Percentiles rank a stretch among this genome's conserved stretches.
Evolutionary conservation across 1,140 invertebrate genomes (phyloP).

Genomic region (Subanguina moxae): DNA sequence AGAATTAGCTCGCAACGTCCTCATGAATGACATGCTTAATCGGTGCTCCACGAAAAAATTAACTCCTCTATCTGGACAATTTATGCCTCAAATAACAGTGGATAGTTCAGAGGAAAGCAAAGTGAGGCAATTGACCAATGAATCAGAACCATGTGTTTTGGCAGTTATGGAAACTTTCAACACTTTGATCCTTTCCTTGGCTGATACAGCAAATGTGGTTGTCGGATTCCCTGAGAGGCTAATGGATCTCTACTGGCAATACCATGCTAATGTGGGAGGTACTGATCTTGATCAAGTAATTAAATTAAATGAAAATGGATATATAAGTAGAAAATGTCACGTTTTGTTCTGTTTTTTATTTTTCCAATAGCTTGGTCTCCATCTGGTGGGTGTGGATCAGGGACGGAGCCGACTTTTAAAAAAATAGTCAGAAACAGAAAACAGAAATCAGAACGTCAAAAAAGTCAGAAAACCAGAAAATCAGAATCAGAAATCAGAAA

Average conservation of each 20-base stretch:
- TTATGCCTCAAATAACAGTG: not conserved
- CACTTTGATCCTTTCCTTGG: not conserved
- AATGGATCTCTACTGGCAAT: conserved; percentile 28
- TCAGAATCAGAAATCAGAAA: too few relatives aligned
- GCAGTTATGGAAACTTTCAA: conserved; percentile 3
- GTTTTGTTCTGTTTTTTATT: too few relatives aligned
- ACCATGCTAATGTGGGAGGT: conserved; percentile 27
- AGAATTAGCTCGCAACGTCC: not conserved
- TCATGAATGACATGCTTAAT: conserved; percentile 8
- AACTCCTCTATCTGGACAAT: not conserved
- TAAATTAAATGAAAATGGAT: too few relatives aligned
- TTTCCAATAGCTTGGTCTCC: too few relatives aligned
- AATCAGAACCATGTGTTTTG: not conserved
- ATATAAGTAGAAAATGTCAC: too few relatives aligned
- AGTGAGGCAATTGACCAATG: not conserved
- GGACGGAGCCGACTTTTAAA: too few relatives aligned
- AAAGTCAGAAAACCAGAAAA: too few relatives aligned
- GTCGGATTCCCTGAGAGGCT: conserved; percentile 23
- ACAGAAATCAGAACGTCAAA: too few relatives aligned
- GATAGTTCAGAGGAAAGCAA: conserved; percentile 1
- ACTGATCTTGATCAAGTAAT: too few relatives aligned
- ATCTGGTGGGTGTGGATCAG: too few relatives aligned
- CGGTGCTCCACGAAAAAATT: not conserved
- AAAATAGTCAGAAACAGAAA: too few relatives aligned
- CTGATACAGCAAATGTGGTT: not conserved